Base-by-base conservation (phyloP, 2,888 invertebrate species). In the Petrolisthes manimaculis region DNA sequence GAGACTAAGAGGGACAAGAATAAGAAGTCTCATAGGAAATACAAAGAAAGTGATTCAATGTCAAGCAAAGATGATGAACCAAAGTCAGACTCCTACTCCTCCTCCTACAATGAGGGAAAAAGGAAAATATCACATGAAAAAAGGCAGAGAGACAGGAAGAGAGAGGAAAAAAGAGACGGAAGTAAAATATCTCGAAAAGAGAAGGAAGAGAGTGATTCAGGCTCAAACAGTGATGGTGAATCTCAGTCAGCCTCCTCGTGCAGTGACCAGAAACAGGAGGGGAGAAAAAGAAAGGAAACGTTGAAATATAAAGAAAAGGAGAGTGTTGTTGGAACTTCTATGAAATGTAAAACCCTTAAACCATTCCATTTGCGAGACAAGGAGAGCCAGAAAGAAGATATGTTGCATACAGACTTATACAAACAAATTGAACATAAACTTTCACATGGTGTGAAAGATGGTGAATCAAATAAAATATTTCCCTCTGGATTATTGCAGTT, bases 91-190 rank as follows among this genome's bases (percentile, higher is more conserved):
- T 37, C 37, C 37, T 37, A 37, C 37, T 37, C 37, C 37, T 37
- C 37, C 37, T 37, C 37, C 37, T 37, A 37, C 37, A 37, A 2
- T 37, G 37, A 37, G 37, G 55, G 56, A 24, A 71, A 54, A 74
- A 14, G 14, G 71, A 18, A 21, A 18, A 55, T n/a, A 51, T 54
- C 14, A 14, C 14, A 54, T 37, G 51, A n/a, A 55, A 83, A 51
- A 18, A 18, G 9, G 12, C 37, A 61, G 9, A 75, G 54, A 75
- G 69, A 56, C 51, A 84, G 67, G 9, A 74, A 54, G 37, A 67
- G 61, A 24, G 56, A 71, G 24, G 18, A 67, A 54, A 87, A 18
- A 18, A 78, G 71, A 14, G 54, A 75, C 53, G 79, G 71, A 18
- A 54, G 61, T n/a, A 51, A 82, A 21, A 24, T 37, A 14, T 61